Percentiles rank a stretch among this genome's conserved stretches.
These are phyloP conservation scores for Nemapogon koenigi DNA, from an alignment of 2,888 invertebrate species.

Conservation along the genomic window DNA sequence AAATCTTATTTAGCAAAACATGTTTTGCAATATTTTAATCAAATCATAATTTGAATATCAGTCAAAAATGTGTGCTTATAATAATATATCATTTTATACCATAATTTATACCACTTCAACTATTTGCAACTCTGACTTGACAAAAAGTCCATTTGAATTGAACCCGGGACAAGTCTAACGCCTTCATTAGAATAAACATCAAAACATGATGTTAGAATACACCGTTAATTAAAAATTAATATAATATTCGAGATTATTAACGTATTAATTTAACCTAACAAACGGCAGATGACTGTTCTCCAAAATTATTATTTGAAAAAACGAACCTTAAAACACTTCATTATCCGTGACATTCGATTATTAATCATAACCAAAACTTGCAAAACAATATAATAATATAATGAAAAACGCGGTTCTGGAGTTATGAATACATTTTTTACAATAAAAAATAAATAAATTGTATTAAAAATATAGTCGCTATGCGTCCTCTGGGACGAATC, in stretches of 20 bases:
- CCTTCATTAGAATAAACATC: too few relatives aligned
- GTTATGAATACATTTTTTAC: constrained; percentile 46
- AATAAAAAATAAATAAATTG: constrained; percentile 23
- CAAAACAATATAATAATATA: constrained; percentile 65
- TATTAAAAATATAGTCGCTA: constrained; percentile 45
- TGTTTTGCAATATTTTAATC: too few relatives aligned
- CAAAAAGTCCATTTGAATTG: too few relatives aligned
- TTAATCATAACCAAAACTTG: constrained; percentile 51
- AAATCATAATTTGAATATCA: too few relatives aligned
- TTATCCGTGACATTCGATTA: constrained; percentile 54
- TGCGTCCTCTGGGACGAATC: constrained; percentile 39
- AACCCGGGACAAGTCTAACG: too few relatives aligned
- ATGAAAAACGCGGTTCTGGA: constrained; percentile 19
- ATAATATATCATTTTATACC: too few relatives aligned
- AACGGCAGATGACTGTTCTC: constrained; percentile 4
- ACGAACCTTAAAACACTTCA: constrained; percentile 38
- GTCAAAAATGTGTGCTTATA: too few relatives aligned
- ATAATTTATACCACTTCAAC: too few relatives aligned
- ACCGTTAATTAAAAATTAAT: neutral
- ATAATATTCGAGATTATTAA: constrained; percentile 2
- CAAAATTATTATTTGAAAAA: constrained; percentile 2
- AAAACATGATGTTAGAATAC: too few relatives aligned
- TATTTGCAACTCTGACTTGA: too few relatives aligned
- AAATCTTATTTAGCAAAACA: too few relatives aligned
- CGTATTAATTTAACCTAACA: neutral